Percentiles rank a stretch among this genome's conserved stretches.
Evolutionary conservation across 2,888 invertebrate species (phyloP).

Genomic region (Nomada fabriciana): DNA sequence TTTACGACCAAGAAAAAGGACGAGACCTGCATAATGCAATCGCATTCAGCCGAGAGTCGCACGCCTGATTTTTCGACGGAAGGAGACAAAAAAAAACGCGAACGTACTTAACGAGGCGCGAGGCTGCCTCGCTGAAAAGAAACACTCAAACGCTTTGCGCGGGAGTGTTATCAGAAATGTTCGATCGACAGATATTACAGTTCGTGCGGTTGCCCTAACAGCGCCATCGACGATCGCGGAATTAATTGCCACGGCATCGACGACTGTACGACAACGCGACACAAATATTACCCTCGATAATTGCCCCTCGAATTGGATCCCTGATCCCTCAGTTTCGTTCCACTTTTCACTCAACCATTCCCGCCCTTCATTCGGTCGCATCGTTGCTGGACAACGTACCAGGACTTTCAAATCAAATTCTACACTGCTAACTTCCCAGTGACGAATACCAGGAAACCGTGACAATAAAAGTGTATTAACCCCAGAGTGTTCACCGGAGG

Average conservation of each 20-base stretch:
- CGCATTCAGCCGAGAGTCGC: conserved; percentile 24
- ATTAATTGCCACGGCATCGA: conserved; percentile 39
- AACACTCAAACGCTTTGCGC: background rate
- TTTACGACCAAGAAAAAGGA: conserved; percentile 50
- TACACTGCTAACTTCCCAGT: background rate
- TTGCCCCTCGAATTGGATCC: conserved; percentile 22
- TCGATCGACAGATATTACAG: conserved; percentile 21
- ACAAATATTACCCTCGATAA: conserved; percentile 36
- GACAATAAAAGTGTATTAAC: conserved; percentile 36
- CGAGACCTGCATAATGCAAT: conserved; percentile 67
- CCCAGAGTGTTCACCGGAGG: conserved; percentile 3
- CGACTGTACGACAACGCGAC: conserved; percentile 19
- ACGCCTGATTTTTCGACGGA: conserved; percentile 40
- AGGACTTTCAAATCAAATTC: background rate
- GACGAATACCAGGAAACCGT: background rate
- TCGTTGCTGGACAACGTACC: background rate
- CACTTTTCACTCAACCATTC: background rate
- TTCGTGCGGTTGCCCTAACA: conserved; percentile 5
- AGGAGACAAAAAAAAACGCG: conserved; percentile 4
- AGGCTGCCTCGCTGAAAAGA: background rate
- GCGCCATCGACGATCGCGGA: conserved; percentile 28
- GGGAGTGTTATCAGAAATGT: conserved; percentile 17
- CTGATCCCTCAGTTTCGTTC: background rate
- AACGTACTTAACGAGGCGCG: conserved; percentile 47
- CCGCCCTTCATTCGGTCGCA: background rate